Evolutionary conservation across 2,113 vertebrate species (phyloP).

Genomic region (Vombatus ursinus): DNA sequence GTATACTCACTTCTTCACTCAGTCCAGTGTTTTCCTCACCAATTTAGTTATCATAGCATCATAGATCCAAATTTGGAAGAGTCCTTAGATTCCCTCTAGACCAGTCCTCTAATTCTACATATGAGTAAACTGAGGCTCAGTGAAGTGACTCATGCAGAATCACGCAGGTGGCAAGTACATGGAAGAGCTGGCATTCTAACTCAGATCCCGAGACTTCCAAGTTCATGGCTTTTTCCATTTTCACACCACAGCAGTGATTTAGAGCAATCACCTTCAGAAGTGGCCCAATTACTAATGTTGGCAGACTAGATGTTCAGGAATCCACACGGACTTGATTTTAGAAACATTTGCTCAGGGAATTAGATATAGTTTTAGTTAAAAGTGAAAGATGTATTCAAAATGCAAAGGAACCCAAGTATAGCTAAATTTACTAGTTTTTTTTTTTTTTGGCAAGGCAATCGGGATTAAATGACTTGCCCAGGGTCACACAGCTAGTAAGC

Average conservation of each 20-base stretch:
- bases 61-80: neutral
- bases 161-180: neutral
- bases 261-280: neutral
- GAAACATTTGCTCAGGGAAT: conserved; percentile 11
- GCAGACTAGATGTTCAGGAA: neutral
- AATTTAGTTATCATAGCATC: neutral
- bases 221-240: neutral
- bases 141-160: neutral
- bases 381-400: conserved; percentile 40
- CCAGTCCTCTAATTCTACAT: neutral
- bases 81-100: neutral
- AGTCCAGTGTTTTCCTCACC: neutral
- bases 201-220: conserved; percentile 2
- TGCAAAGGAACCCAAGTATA: neutral
- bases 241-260: neutral
- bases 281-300: neutral
- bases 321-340: conserved; percentile 9
- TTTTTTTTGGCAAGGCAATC: too few species aligned
- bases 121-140: neutral
- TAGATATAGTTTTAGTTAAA: conserved; percentile 1
- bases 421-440: neutral
- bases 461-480: too few species aligned
- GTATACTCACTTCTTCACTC: neutral
- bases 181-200: neutral
- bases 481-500: too few species aligned